A percentile compares a stretch with the other conserved stretches of the same genome.
Evolutionary conservation across 1,140 invertebrate species (phyloP).

Genomic region (Heliconius nattereri): DNA sequence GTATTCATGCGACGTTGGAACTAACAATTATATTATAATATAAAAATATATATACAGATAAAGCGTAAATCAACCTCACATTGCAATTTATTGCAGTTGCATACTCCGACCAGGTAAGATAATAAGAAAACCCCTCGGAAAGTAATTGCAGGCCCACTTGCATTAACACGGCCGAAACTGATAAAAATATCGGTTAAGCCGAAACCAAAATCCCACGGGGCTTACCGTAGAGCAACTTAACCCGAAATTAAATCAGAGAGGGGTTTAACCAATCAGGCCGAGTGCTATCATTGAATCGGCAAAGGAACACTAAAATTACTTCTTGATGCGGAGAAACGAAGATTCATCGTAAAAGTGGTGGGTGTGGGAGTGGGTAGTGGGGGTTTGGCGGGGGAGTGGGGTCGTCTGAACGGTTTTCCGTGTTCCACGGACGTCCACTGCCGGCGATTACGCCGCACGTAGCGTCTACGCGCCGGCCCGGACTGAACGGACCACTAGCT

Average conservation of each 20-base stretch:
- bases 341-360: slow-evolving; percentile 81
- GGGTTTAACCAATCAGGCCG: slow-evolving; percentile 79
- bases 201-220: slow-evolving; percentile 58
- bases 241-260: slow-evolving; percentile 81
- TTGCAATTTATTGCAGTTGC: not conserved
- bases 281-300: slow-evolving; percentile 81
- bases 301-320: slow-evolving; percentile 81
- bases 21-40: not conserved
- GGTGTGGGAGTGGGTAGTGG: slow-evolving; percentile 49
- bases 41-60: not conserved
- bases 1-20: too few species aligned
- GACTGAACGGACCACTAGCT: slow-evolving; percentile 60
- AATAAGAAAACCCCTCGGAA: not conserved
- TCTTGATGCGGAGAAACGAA: slow-evolving; percentile 81
- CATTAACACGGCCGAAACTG: slow-evolving; percentile 39
- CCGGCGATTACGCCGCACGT: slow-evolving; percentile 74
- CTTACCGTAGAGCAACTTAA: slow-evolving; percentile 74
- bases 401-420: slow-evolving; percentile 79
- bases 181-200: slow-evolving; percentile 43
- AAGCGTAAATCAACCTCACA: not conserved
- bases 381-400: slow-evolving; percentile 48
- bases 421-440: slow-evolving; percentile 72
- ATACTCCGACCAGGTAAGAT: not conserved
- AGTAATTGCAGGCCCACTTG: slow-evolving; percentile 27
- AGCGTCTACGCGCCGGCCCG: slow-evolving; percentile 50